Evolutionary conservation across 2,113 vertebrate species (phyloP).

Genomic region (Apteryx owenii): DNA sequence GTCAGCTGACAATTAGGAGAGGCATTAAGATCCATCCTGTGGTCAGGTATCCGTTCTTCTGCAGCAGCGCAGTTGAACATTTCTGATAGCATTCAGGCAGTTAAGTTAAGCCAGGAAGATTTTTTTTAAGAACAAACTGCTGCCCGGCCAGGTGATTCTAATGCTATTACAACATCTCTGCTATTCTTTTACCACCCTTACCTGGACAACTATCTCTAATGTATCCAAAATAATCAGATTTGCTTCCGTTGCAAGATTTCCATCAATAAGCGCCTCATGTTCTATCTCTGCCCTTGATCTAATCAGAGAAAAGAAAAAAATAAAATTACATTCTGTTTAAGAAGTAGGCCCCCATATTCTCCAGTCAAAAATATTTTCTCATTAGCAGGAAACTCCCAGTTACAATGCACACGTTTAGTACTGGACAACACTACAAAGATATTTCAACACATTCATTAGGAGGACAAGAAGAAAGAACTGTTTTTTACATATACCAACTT

Average conservation of each 20-base stretch:
- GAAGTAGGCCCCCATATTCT: background rate
- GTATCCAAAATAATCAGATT: conserved; percentile 97
- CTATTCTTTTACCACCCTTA: conserved; percentile 55
- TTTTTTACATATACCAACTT: background rate
- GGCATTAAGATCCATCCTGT: background rate
- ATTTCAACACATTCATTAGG: background rate
- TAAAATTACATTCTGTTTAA: background rate
- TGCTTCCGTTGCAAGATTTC: conserved; percentile 97
- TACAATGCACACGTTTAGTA: background rate
- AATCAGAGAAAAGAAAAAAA: conserved; percentile 54
- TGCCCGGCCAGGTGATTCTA: background rate
- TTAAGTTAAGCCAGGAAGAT: background rate
- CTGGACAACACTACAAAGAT: conserved; percentile 4
- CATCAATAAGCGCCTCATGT: conserved; percentile 96
- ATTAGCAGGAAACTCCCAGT: background rate
- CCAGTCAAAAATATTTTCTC: background rate
- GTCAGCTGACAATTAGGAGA: background rate
- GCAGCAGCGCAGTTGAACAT: background rate
- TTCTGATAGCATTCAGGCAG: background rate
- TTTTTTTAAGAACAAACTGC: background rate
- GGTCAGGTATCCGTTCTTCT: background rate
- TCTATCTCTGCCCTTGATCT: conserved; percentile 98
- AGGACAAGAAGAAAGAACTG: background rate
- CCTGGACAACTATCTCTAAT: conserved; percentile 96
- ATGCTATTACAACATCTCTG: background rate